Base-by-base conservation (phyloP, 1,140 invertebrate species). In the Achroia grisella region DNA sequence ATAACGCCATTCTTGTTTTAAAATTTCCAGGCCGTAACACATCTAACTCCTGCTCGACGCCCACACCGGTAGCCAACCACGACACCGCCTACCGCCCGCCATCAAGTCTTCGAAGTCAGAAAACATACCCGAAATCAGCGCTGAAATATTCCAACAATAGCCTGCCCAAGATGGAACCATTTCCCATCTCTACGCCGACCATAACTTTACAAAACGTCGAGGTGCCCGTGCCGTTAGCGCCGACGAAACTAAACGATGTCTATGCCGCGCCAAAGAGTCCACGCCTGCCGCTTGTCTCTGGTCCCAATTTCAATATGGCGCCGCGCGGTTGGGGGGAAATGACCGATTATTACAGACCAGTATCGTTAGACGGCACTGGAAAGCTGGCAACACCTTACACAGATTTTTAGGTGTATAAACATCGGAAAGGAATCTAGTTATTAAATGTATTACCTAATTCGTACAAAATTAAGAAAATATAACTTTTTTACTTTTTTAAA, bases 251-350 rank as follows among this genome's bases (percentile, higher is more conserved):
- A 29, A 86, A 83, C 37, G 78, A 86, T 54, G 71, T 80, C 8
- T 86, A 81, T 40, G 76, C 73, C 12, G 68, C 85, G 4, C 83
- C 83, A 0, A 60, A 73, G 32, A 81, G 77, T 39, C 73, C 80
- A 10, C 71, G 72, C 4, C 41, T 75, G 13, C 70, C 77, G 9
- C 60, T 82, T 2, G 81, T 84, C 39, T 73, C 43, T 41, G 85
- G 74, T 15, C 87, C 88, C 29, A 94, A 93, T 56, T 95, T 93
- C 71, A 95, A 95, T 55, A 93, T 92, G 1, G 92, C 92, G 15
- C 92, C 93, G n/a, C 88, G 93, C 42, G 93, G 93, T 4, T 95
- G 94, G 94, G 87, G 90, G 10, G 87, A 90, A 51, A 87, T 87
- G 34, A 86, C 88, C 44, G 85, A 89, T 10, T 89, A 89, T 48